These are phyloP conservation scores for Larimichthys polyactis DNA, from an alignment of 2,113 vertebrate species.

Conservation along the genomic window DNA sequence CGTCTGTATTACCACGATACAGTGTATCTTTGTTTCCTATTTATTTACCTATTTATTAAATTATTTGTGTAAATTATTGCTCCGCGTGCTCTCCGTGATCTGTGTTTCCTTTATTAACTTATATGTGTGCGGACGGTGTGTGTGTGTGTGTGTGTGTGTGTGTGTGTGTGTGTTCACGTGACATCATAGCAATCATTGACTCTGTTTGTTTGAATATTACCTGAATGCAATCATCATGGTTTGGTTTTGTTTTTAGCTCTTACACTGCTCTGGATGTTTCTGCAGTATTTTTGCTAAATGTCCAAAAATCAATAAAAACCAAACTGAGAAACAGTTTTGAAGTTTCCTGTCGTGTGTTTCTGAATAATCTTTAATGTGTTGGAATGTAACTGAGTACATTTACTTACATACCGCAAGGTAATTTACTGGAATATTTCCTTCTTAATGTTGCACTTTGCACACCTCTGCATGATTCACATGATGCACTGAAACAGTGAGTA, in stretches of 20 bases:
- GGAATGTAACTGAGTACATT: neutral
- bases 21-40: slow-evolving; percentile 85
- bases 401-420: no score
- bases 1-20: slow-evolving; percentile 71
- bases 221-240: slow-evolving; percentile 92
- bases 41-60: slow-evolving; percentile 94
- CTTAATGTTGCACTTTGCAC: no score
- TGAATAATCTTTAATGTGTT: neutral
- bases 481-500: no score
- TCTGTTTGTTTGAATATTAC: slow-evolving; percentile 67
- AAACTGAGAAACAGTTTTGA: slow-evolving; percentile 60
- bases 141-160: slow-evolving; percentile 40
- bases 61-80: slow-evolving; percentile 87
- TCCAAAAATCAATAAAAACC: slow-evolving; percentile 91
- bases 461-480: no score
- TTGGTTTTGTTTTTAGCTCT: slow-evolving; percentile 83
- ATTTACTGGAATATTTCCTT: no score
- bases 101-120: slow-evolving; percentile 65
- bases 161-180: slow-evolving; percentile 64
- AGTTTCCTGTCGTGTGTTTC: neutral
- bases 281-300: slow-evolving; percentile 94
- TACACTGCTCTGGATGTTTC: slow-evolving; percentile 92
- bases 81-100: slow-evolving; percentile 74
- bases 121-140: slow-evolving; percentile 28
- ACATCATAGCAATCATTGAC: slow-evolving; percentile 71